Base-by-base conservation (phyloP, 1,140 invertebrate genomes). In the Cephus cinctus region DNA sequence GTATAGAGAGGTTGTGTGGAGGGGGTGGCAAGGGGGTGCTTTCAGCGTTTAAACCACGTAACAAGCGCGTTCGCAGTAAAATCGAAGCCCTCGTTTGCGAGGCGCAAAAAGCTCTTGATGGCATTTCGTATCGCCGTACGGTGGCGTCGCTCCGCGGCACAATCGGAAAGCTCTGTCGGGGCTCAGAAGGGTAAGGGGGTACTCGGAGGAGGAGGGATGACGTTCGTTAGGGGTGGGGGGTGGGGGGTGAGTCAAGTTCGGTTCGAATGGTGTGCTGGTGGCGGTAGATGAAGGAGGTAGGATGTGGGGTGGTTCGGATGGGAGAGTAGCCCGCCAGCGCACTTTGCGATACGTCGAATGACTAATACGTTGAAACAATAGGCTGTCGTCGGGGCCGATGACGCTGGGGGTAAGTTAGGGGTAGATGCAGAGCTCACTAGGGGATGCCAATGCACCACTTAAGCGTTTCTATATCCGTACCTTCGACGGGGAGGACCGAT, bases 331-430 rank as follows among this genome's bases (percentile, higher is more conserved):
- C 43, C 54, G 49, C 38, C 63, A 67, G 64, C 57, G 69, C 72
- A 69, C 67, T 76, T 74, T 70, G 62, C 73, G 66, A 76, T 76
- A 75, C 63, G 67, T 73, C 70, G 70, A 76, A 76, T 75, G 73
- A 76, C 74, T 75, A 76, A 76, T 76, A 75, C 68, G 71, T 62
- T 69, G 73, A 75, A 75, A 75, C 71, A 76, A 76, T 75, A 71
- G 74, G 69, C 73, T 68, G 67, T 70, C 71, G 70, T 73, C 66
- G 69, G 67, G 39, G 8, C 5, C 21, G 25, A 14, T 2, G 40
- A 4, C 4, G 5, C 2, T 3, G 39, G 11, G n/a, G 11, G 0
- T 20, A 20, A 23, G n/a, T 15, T 6, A 4, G 36, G 36, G 8
- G 25, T 16, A 15, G 23, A 14, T n/a, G 35, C 25, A 18, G 21